A percentile compares a stretch with the other conserved stretches of the same genome.
These are phyloP conservation scores for Aegotheles bennettii DNA, from an alignment of 2,113 vertebrate species.

Conservation along the genomic window DNA sequence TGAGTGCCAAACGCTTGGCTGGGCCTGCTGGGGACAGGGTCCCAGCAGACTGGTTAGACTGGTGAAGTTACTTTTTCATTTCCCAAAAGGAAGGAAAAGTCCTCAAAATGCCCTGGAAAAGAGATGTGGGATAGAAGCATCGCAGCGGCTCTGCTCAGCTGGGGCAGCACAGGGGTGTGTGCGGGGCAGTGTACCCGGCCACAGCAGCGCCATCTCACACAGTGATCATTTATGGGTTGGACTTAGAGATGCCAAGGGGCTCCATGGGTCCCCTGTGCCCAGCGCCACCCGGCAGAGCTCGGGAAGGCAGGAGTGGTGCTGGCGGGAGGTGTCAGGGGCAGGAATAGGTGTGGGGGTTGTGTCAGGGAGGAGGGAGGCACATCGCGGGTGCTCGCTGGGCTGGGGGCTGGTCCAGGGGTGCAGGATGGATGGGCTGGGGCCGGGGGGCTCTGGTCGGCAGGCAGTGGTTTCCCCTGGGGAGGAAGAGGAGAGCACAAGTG, in stretches of 20 bases:
- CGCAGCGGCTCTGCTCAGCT: background rate
- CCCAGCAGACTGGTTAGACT: background rate
- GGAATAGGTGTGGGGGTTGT: background rate
- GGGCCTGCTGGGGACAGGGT: background rate
- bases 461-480: background rate
- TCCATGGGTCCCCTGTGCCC: background rate
- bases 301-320: no score
- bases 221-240: no score
- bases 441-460: background rate
- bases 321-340: background rate
- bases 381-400: background rate
- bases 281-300: no score
- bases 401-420: accelerated
- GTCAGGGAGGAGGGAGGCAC: background rate
- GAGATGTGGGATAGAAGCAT: background rate
- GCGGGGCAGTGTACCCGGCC: background rate
- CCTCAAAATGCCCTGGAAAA: background rate
- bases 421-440: background rate
- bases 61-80: background rate
- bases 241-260: background rate
- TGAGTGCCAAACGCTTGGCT: background rate
- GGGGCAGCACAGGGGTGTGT: no score
- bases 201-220: no score
- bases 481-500: background rate
- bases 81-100: background rate